Evolutionary conservation across 2,888 invertebrate genomes (phyloP).

Genomic region (Tuberolachnus salignus): DNA sequence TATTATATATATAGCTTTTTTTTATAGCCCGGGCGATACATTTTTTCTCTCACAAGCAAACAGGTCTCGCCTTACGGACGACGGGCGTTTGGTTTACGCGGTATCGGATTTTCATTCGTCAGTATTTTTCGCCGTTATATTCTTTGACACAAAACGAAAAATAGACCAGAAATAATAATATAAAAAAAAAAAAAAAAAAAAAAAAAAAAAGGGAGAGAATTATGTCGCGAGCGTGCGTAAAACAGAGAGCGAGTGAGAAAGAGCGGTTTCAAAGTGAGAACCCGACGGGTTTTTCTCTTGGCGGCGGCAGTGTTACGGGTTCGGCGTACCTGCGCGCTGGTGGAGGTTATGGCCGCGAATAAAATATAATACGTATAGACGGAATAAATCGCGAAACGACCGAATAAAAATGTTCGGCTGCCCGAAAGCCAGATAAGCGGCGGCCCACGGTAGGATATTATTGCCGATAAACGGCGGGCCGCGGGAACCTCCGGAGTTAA

Average conservation of each 20-base stretch:
- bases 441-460: constrained; percentile 35
- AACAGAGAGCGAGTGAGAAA: background rate
- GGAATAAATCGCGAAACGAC: constrained; percentile 52
- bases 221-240: background rate
- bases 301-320: background rate
- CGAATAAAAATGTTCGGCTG: constrained; percentile 55
- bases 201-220: too few relatives aligned
- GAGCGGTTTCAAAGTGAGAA: background rate
- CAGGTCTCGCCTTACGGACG: background rate
- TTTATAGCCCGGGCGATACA: background rate
- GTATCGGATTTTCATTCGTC: background rate
- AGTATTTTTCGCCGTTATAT: background rate
- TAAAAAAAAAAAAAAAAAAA: too few relatives aligned
- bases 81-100: background rate
- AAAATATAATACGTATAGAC: constrained; percentile 3
- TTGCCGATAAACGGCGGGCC: constrained; percentile 52
- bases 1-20: background rate
- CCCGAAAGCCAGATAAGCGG: constrained; percentile 46
- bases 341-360: background rate
- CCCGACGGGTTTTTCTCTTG: background rate
- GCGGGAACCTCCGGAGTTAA: constrained; percentile 47
- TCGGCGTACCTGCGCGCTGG: background rate
- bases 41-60: background rate
- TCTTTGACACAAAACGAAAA: too few relatives aligned
- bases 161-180: too few relatives aligned